Evolutionary conservation across 2,888 invertebrate species (phyloP).

Genomic region (Steinernema scapterisci): DNA sequence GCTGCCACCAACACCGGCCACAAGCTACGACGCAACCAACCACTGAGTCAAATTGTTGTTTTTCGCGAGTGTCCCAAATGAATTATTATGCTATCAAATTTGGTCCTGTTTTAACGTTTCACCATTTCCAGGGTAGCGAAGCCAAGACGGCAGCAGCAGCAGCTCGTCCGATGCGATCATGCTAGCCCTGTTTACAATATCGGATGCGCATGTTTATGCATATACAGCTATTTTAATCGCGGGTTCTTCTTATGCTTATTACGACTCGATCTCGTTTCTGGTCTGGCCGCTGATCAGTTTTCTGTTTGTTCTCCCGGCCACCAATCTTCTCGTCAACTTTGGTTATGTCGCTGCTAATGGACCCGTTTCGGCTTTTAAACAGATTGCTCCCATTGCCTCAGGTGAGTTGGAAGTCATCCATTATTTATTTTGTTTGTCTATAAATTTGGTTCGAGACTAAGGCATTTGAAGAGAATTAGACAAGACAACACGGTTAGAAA

Average conservation of each 20-base stretch:
- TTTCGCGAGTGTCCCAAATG: not conserved
- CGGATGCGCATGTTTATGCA: slow-evolving; percentile 22
- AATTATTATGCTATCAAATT: no score
- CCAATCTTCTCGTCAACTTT: slow-evolving; percentile 45
- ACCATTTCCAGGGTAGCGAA: slow-evolving; percentile 13
- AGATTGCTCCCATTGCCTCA: slow-evolving; percentile 49
- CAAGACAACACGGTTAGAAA: no score
- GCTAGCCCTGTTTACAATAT: slow-evolving; percentile 25
- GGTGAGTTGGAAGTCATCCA: no score
- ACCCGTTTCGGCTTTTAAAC: slow-evolving; percentile 47
- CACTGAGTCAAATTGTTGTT: not conserved
- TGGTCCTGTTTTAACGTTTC: not conserved
- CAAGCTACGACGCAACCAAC: not conserved
- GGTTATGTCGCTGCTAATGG: slow-evolving; percentile 46
- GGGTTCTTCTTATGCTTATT: slow-evolving; percentile 26
- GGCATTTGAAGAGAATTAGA: not conserved
- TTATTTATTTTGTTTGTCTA: no score
- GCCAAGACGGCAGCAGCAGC: no score
- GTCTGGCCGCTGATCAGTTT: slow-evolving; percentile 50
- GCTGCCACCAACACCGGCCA: not conserved
- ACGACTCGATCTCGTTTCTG: slow-evolving; percentile 27
- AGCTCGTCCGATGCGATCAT: slow-evolving; percentile 11
- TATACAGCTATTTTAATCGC: slow-evolving; percentile 18
- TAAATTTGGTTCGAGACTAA: slow-evolving; percentile 18
- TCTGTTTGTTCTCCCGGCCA: slow-evolving; percentile 49